Evolutionary conservation across 2,888 invertebrate species (phyloP).

Genomic region (Hydriomena furcata): DNA sequence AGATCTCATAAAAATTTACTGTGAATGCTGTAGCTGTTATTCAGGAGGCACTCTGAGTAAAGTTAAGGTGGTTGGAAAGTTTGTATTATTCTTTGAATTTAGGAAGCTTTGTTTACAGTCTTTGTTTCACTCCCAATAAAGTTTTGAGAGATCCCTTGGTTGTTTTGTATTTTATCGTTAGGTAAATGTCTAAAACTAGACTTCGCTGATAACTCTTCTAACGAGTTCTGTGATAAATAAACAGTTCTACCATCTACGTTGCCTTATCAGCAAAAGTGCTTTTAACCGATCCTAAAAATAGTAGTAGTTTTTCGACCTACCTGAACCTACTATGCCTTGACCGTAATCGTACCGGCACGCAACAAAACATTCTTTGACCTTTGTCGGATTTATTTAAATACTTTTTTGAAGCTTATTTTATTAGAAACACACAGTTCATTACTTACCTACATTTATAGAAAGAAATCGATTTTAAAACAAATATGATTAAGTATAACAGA

Average conservation of each 20-base stretch:
- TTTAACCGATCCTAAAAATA: no score
- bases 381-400: no score
- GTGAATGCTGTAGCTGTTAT: slow-evolving; percentile 21
- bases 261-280: no score
- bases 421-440: no score
- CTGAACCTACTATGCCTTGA: no score
- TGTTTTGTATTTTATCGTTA: background rate
- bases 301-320: no score
- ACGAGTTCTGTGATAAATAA: background rate
- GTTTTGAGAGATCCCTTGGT: background rate
- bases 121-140: slow-evolving; percentile 1
- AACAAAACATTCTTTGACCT: no score
- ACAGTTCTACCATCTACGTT: background rate
- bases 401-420: no score
- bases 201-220: background rate
- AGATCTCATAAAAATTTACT: slow-evolving; percentile 28
- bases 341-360: no score
- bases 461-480: no score
- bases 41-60: slow-evolving; percentile 17
- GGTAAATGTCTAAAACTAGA: background rate
- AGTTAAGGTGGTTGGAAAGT: slow-evolving; percentile 7
- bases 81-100: slow-evolving; percentile 7
- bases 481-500: no score
- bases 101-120: slow-evolving; percentile 5
- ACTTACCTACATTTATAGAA: no score